Base-by-base conservation (phyloP, 2,797 vertebrate species). In the Arremon aurantiirostris region DNA sequence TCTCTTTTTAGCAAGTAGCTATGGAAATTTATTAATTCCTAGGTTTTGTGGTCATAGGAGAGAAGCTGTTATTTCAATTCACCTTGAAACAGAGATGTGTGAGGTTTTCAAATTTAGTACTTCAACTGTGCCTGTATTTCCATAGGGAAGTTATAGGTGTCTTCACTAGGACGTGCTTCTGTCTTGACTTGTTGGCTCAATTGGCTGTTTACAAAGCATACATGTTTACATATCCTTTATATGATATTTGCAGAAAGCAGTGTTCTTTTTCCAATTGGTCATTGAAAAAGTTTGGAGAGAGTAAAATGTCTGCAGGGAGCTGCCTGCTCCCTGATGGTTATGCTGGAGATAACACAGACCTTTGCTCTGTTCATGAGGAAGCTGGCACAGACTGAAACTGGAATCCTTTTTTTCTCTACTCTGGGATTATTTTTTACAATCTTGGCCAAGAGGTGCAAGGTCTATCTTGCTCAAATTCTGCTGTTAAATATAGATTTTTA, bases 301-400 rank as follows among this genome's bases (percentile, higher is more conserved):
- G 17, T 28, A 3, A 81, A 47, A 7, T 26, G 6, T 24, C 52
- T 37, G 7, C 14, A 50, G 18, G 1, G 9, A 71, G 60, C 46
- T 76, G 17, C 18, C 21, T 3, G 1, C 26, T 66, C 44, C 0
- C 0, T 20, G 21, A 53, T 8, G 14, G 14, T 47, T 69, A 46
- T 57, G n/a, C 37, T n/a, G 32, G 35, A 79, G 46, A 59, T 18
- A 79, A n/a, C 8, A 53, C 8, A 46, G 24, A 30, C 13, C 46
- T 46, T 69, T 4, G 4, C 26, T 42, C 69, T 83, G 35, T 23
- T 69, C 35, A 22, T 22, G 30, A 92, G 50, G 35, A 79, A 91
- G 37, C 4, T 79, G 50, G 18, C 34, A 60, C 32, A 86, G n/a
- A 61, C 15, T 73, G 55, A 80, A 89, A 80, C 3, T 32, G 10